Evolutionary conservation across 1,140 invertebrate genomes (phyloP).

Genomic region (Philotrypesis tridentata): DNA sequence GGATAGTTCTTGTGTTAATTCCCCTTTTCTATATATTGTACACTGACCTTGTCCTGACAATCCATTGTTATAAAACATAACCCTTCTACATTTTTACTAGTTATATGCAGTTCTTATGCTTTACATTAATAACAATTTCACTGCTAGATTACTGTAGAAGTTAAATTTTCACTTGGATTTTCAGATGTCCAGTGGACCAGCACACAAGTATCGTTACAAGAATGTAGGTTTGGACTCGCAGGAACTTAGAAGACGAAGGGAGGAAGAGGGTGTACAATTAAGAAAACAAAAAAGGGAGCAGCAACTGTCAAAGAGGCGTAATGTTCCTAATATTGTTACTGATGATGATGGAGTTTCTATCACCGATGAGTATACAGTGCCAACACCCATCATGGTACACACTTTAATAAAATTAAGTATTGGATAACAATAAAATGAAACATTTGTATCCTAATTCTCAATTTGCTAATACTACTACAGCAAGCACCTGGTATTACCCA

Average conservation of each 20-base stretch:
- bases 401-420: neutral
- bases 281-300: conserved; percentile 96
- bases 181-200: conserved; percentile 82
- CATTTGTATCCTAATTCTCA: conserved; percentile 1
- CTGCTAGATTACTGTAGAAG: neutral
- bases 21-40: no score
- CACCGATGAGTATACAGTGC: conserved; percentile 62
- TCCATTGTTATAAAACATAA: no score
- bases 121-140: no score
- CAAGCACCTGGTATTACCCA: conserved; percentile 77
- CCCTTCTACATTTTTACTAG: no score
- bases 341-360: conserved; percentile 74
- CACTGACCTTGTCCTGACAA: no score
- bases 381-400: conserved; percentile 60
- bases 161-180: conserved; percentile 55
- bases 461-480: conserved; percentile 52
- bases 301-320: conserved; percentile 92
- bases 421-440: neutral
- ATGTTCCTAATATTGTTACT: conserved; percentile 79
- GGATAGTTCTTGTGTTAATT: no score
- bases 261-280: conserved; percentile 97
- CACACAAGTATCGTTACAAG: conserved; percentile 96
- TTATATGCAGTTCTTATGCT: neutral
- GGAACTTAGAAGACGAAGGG: conserved; percentile 91
- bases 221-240: conserved; percentile 93